A percentile compares a stretch with the other conserved stretches of the same genome.
These are phyloP conservation scores for Microtus oregoni DNA, from an alignment of 2,113 vertebrate genomes.

Conservation along the genomic window DNA sequence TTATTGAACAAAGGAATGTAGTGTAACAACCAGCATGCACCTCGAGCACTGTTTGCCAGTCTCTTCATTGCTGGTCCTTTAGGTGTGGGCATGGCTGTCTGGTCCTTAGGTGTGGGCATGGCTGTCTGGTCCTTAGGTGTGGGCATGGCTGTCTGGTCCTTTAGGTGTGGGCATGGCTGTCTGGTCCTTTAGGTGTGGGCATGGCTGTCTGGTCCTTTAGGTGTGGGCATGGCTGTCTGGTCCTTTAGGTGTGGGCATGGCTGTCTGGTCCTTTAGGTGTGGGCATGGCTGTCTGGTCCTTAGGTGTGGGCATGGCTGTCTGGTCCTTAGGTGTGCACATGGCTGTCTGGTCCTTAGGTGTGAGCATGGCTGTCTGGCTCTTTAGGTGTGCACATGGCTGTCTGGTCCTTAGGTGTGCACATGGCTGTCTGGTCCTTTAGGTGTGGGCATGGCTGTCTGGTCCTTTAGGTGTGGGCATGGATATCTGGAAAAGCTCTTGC, in stretches of 20 bases:
- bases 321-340: background rate
- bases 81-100: background rate
- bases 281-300: background rate
- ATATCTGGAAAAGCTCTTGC: background rate
- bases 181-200: background rate
- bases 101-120: background rate
- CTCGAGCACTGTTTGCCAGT: background rate
- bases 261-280: background rate
- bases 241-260: background rate
- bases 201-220: background rate
- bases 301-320: background rate
- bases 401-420: background rate
- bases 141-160: background rate
- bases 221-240: background rate
- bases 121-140: background rate
- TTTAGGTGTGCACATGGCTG: background rate
- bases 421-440: background rate
- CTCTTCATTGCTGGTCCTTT: background rate
- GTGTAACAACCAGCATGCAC: background rate
- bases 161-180: background rate
- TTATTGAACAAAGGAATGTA: slow-evolving; percentile 43
- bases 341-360: too few species aligned
- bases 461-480: background rate
- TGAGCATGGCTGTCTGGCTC: background rate
- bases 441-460: background rate